These are phyloP conservation scores for Arenaria interpres DNA, from an alignment of 2,113 vertebrate genomes.

Conservation along the genomic window DNA sequence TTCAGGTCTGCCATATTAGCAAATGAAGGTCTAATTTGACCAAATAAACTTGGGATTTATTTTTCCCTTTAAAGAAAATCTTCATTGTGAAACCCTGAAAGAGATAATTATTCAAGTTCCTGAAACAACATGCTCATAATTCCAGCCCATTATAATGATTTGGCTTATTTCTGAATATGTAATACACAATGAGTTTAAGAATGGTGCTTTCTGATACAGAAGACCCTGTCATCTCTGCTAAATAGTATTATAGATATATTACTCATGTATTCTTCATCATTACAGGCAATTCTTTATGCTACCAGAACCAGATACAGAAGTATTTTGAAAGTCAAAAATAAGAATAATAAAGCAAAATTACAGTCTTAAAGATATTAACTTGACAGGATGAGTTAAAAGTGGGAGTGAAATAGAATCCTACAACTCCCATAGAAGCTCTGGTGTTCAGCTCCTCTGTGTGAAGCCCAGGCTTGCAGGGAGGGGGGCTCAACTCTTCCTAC, in stretches of 20 bases:
- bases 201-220: not conserved
- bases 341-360: not conserved
- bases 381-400: not conserved
- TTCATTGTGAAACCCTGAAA: not conserved
- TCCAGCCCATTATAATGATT: not conserved
- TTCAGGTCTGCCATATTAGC: not conserved
- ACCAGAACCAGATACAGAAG: not conserved
- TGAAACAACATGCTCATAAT: not conserved
- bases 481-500: not conserved
- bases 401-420: not conserved
- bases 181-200: not conserved
- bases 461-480: not conserved
- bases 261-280: not conserved
- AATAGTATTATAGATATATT: not conserved
- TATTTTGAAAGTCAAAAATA: not conserved
- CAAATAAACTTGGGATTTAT: not conserved
- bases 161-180: not conserved
- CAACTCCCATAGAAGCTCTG: not conserved
- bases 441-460: not conserved
- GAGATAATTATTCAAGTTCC: not conserved
- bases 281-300: not conserved
- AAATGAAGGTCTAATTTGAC: not conserved
- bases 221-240: not conserved
- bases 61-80: not conserved
- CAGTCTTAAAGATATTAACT: not conserved